Evolutionary conservation across 1,140 invertebrate species (phyloP).

Genomic region (Meloidogyne floridensis): DNA sequence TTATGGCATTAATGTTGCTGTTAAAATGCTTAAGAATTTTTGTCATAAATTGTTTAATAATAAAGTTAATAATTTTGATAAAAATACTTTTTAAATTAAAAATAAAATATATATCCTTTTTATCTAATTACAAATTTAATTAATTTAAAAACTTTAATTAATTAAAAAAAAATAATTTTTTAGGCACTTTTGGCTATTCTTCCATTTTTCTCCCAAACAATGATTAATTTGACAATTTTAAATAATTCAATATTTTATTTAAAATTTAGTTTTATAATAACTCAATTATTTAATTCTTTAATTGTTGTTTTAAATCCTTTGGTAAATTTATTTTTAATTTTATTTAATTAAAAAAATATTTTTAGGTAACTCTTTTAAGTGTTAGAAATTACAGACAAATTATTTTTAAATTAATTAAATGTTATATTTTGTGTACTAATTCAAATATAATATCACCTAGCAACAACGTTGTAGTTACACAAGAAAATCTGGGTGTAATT

Average conservation of each 20-base stretch:
- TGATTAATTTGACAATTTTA: not conserved
- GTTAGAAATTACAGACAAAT: conserved; percentile 3
- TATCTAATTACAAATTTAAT: too few relatives aligned
- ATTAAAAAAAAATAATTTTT: too few relatives aligned
- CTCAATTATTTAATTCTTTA: not conserved
- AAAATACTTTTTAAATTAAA: too few relatives aligned
- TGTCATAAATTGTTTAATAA: too few relatives aligned
- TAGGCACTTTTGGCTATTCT: not conserved
- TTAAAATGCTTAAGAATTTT: too few relatives aligned
- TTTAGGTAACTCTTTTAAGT: not conserved
- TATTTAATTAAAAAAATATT: not conserved
- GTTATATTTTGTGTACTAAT: not conserved
- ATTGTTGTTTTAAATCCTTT: conserved; percentile 4
- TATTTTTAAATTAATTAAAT: conserved; percentile 10
- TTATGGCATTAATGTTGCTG: too few relatives aligned
- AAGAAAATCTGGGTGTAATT: too few relatives aligned
- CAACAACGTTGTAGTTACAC: too few relatives aligned
- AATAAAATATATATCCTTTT: too few relatives aligned
- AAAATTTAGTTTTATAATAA: not conserved
- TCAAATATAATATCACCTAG: too few relatives aligned
- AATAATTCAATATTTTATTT: not conserved
- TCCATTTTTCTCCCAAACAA: not conserved
- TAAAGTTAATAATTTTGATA: too few relatives aligned
- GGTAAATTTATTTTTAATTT: not conserved
- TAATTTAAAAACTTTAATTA: not conserved